Base-by-base conservation (phyloP, 2,113 vertebrate genomes). In the Misgurnus anguillicaudatus region DNA sequence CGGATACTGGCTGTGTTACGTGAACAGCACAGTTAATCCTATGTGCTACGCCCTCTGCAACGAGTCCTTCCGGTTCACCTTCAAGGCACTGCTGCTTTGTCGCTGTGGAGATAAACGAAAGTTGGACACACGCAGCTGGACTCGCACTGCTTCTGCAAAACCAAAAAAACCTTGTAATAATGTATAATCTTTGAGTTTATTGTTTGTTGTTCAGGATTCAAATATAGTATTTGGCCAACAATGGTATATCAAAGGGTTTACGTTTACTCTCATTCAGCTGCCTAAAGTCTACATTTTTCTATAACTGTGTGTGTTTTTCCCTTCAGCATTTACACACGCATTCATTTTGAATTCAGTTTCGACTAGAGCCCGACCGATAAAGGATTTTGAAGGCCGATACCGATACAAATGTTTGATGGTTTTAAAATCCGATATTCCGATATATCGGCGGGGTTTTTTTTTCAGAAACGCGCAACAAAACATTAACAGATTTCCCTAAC, bases 31-130 rank as follows among this genome's bases (percentile, higher is more conserved):
- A 0, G 81, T 94, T 70, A 94, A 94, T 86, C 94, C 94, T 78
- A 89, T 94, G 90, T 94, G 94, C 85, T 94, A 94, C 1, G 93
- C 94, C 16, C 91, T 94, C 75, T 94, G 93, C 87, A 94, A 93
- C 84, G 86, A 91, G 41, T 89, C 91, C 58, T 94, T 94, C 89
- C 88, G 92, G 63, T 86, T 88, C 85, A 94, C 94, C n/a, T 94
- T 94, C 85, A 92, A 90, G 84, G 87, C 90, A 72, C 88, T 94
- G 78, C 86, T 94, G 58, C 90, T 91, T 41, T 94, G 93, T 74
- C 91, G 86, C 17, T 88, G 88, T 87, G 88, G 86, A 8, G 65
- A 72, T 66, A 88, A 86, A 78, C 79, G 84, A 8, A 90, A 84
- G 80, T 91, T 89, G 90, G 83, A 87, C 81, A 87, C 86, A 68